A percentile compares a stretch with the other conserved stretches of the same genome.
Evolutionary conservation across 2,797 vertebrate species (phyloP).

Genomic region (Cossypha heuglini): DNA sequence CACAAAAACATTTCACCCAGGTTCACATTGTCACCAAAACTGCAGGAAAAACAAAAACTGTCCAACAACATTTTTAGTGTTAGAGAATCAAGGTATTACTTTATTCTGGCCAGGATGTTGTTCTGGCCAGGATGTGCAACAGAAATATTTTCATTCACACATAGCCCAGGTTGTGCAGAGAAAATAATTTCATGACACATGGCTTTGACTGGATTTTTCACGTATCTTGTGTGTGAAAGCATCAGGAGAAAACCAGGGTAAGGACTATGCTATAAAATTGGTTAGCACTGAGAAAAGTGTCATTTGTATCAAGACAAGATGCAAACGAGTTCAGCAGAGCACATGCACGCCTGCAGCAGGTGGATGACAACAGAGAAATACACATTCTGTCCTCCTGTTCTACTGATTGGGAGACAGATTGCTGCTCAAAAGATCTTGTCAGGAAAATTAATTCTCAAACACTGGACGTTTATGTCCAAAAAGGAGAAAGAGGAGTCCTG

Average conservation of each 20-base stretch:
- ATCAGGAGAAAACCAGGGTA: background rate
- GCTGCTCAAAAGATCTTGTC: background rate
- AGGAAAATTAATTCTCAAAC: background rate
- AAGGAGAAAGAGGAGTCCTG: background rate
- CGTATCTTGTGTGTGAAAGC: background rate
- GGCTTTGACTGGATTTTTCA: background rate
- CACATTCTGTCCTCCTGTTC: background rate
- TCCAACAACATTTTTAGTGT: background rate
- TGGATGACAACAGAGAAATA: background rate
- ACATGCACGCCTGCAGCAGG: background rate
- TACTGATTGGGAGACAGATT: background rate
- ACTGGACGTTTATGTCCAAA: background rate
- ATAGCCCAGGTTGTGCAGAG: background rate
- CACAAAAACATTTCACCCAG: background rate
- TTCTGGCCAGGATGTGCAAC: background rate
- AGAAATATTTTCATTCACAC: background rate
- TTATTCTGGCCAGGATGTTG: background rate
- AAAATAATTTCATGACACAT: background rate
- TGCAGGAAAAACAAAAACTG: background rate
- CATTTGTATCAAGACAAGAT: background rate
- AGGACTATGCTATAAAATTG: fast-evolving
- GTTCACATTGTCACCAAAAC: background rate
- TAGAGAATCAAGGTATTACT: background rate
- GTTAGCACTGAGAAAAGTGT: background rate
- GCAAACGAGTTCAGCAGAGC: background rate